These are phyloP conservation scores for Drosophila paulistorum DNA, from an alignment of 1,140 invertebrate species.

Conservation along the genomic window DNA sequence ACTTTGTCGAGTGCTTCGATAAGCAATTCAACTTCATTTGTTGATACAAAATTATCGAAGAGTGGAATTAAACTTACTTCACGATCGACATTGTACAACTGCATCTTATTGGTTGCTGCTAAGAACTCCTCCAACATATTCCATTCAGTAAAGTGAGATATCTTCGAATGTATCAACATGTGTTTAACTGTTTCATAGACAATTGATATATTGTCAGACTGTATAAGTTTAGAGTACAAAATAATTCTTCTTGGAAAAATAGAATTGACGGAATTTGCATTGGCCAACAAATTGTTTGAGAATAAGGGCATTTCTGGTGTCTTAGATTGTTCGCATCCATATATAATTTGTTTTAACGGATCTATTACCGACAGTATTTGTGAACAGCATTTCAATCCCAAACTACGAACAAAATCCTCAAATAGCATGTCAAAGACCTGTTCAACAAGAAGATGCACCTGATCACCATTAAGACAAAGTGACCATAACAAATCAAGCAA, in stretches of 20 bases:
- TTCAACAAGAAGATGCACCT: neutral
- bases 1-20: constrained; percentile 36
- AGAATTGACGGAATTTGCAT: constrained; percentile 69
- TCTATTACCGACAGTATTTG: constrained; percentile 33
- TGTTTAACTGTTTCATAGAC: constrained; percentile 82
- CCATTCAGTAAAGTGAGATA: constrained; percentile 19
- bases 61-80: constrained; percentile 23
- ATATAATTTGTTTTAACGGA: no score
- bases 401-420: neutral
- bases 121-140: constrained; percentile 59
- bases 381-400: constrained; percentile 26
- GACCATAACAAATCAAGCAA: neutral
- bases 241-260: constrained; percentile 80
- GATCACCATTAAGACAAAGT: neutral
- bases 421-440: neutral
- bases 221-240: constrained; percentile 82
- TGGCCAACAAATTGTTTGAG: constrained; percentile 84
- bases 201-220: constrained; percentile 83
- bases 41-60: neutral
- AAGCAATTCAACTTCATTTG: constrained; percentile 18
- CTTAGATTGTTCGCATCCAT: no score
- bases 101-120: constrained; percentile 61
- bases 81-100: constrained; percentile 59
- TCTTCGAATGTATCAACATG: constrained; percentile 42
- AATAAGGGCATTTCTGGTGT: constrained; percentile 82